phyloP scores from a whole-genome alignment of 2,797 vertebrate genomes.

The Limnodromus scolopaceus region DNA sequence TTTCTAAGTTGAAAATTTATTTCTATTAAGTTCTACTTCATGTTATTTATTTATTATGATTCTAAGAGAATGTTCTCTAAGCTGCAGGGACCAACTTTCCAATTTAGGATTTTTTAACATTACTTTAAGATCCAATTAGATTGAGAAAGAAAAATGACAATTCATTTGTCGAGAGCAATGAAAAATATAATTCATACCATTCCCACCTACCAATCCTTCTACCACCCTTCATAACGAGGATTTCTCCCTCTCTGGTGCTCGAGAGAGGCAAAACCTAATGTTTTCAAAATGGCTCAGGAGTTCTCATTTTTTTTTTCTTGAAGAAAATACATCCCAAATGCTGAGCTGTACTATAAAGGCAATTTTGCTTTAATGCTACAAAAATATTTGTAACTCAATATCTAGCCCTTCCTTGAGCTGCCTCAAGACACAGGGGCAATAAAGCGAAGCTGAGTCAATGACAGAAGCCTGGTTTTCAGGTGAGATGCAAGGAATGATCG shows the following conservation, averaged over 20 bases:
- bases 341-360: background rate
- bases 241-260: background rate
- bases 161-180: background rate
- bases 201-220: background rate
- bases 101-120: background rate
- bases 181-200: background rate
- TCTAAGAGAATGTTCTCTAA: background rate
- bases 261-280: background rate
- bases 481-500: accelerated
- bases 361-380: background rate
- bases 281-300: background rate
- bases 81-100: background rate
- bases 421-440: background rate
- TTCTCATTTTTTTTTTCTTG: background rate
- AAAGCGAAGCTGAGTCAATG: background rate
- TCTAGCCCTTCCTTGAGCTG: background rate
- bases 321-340: background rate
- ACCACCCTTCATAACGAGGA: background rate
- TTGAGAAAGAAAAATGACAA: background rate
- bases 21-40: background rate
- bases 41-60: background rate
- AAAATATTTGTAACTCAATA: background rate
- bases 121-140: background rate
- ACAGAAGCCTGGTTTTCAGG: background rate
- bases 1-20: background rate